Evolutionary conservation across 1,140 invertebrate genomes (phyloP).

Genomic region (Panagrolaimus sp.): DNA sequence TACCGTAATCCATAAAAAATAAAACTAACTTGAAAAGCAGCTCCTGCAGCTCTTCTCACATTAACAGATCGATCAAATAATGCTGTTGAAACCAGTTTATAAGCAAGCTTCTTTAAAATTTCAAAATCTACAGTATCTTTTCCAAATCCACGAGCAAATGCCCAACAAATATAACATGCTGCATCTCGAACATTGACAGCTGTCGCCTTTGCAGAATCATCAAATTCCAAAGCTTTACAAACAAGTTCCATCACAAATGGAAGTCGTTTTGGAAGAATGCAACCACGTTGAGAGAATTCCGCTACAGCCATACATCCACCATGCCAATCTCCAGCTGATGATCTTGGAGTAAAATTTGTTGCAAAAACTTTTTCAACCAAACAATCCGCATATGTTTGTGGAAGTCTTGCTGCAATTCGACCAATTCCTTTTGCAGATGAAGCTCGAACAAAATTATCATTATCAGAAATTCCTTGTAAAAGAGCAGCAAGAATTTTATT

Average conservation of each 20-base stretch:
- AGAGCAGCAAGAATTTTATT: slow-evolving; percentile 41
- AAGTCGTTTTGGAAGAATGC: slow-evolving; percentile 76
- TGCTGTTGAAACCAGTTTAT: slow-evolving; percentile 65
- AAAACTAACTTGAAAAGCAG: slow-evolving; percentile 62
- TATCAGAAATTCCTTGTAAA: slow-evolving; percentile 61
- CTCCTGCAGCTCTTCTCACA: slow-evolving; percentile 63
- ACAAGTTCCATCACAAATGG: slow-evolving; percentile 75
- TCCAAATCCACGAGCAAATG: slow-evolving; percentile 91
- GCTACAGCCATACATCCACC: slow-evolving; percentile 91
- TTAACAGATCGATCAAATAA: slow-evolving; percentile 86
- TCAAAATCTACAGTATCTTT: slow-evolving; percentile 61
- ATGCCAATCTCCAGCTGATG: slow-evolving; percentile 83
- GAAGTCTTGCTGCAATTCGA: slow-evolving; percentile 76
- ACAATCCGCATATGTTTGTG: slow-evolving; percentile 70
- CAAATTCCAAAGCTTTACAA: slow-evolving; percentile 77
- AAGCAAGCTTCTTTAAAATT: slow-evolving; percentile 10
- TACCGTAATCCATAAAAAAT: no score
- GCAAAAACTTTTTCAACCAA: slow-evolving; percentile 42
- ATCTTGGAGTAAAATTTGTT: slow-evolving; percentile 67
- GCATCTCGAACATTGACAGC: slow-evolving; percentile 78
- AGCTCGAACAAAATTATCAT: slow-evolving; percentile 68
- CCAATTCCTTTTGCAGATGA: slow-evolving; percentile 94
- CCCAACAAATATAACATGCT: slow-evolving; percentile 96
- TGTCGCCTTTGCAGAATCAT: slow-evolving; percentile 67
- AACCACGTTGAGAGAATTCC: slow-evolving; percentile 86